These are phyloP conservation scores for Cervus canadensis DNA, from an alignment of 2,113 vertebrate species.

Conservation along the genomic window DNA sequence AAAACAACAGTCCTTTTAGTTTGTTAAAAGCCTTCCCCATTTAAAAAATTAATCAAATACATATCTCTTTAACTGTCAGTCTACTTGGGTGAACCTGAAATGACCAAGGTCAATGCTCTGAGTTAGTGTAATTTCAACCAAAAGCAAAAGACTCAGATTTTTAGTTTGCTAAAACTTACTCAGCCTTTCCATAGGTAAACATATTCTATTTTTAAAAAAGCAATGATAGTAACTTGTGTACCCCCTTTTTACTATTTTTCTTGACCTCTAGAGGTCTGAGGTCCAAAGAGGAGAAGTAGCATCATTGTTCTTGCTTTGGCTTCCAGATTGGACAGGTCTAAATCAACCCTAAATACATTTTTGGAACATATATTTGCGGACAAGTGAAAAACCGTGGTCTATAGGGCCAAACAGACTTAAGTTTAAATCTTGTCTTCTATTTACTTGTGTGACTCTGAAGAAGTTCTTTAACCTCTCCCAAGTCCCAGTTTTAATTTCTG, in stretches of 20 bases:
- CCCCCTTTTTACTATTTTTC: not conserved
- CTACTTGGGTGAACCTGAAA: not conserved
- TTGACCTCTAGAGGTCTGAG: not conserved
- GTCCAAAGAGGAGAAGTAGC: not conserved
- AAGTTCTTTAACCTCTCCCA: not conserved
- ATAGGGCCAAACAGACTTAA: not conserved
- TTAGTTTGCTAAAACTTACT: not conserved
- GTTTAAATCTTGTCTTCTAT: not conserved
- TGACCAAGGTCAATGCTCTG: not conserved
- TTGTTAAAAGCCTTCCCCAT: not conserved
- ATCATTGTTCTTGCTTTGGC: not conserved
- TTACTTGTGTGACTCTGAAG: not conserved
- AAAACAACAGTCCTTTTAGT: conserved; percentile 12
- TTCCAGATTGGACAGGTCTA: not conserved
- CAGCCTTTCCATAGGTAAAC: not conserved
- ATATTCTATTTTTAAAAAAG: not conserved
- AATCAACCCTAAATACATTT: not conserved
- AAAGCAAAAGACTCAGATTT: not conserved
- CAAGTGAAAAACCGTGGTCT: not conserved
- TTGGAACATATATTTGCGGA: not conserved
- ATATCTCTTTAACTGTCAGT: not conserved
- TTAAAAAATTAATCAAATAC: not conserved
- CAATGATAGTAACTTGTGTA: not conserved
- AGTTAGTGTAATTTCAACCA: not conserved
- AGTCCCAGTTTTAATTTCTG: not conserved